phyloP scores from a whole-genome alignment of 2,888 invertebrate genomes.

The Anoplius nigerrimus region DNA sequence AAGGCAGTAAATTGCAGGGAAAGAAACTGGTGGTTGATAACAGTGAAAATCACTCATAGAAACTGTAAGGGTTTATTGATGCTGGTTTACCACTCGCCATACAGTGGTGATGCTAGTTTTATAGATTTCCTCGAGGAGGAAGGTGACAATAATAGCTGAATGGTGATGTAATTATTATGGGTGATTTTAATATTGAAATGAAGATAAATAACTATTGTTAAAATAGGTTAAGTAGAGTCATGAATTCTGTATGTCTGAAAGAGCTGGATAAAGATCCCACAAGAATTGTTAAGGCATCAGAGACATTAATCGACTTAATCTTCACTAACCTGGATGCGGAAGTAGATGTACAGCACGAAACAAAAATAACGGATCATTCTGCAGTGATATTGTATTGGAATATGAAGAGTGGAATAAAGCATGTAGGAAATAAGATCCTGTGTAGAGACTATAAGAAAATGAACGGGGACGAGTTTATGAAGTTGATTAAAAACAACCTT shows the following conservation, averaged over 20 bases:
- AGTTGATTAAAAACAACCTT: neutral
- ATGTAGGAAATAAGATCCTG: neutral
- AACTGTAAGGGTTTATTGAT: constrained; percentile 7
- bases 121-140: neutral
- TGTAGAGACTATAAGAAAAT: constrained; percentile 19
- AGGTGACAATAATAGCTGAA: neutral
- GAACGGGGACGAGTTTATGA: constrained; percentile 10
- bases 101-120: constrained; percentile 10
- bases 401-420: neutral
- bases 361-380: constrained; percentile 11
- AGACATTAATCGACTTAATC: neutral
- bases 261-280: neutral
- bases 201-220: constrained; percentile 9
- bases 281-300: neutral
- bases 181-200: neutral
- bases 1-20: constrained; percentile 12
- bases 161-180: constrained; percentile 1
- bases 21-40: constrained; percentile 18
- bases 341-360: constrained; percentile 7
- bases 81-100: constrained; percentile 16
- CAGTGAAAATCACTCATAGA: constrained; percentile 9
- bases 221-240: constrained; percentile 5
- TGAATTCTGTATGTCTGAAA: neutral
- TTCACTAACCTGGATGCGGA: neutral
- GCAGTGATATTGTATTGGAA: constrained; percentile 10